Percentiles rank a stretch among this genome's conserved stretches.
Conservation (phyloP, 1,140 invertebrate genomes). For the Ceratosolen fusciceps region DNA sequence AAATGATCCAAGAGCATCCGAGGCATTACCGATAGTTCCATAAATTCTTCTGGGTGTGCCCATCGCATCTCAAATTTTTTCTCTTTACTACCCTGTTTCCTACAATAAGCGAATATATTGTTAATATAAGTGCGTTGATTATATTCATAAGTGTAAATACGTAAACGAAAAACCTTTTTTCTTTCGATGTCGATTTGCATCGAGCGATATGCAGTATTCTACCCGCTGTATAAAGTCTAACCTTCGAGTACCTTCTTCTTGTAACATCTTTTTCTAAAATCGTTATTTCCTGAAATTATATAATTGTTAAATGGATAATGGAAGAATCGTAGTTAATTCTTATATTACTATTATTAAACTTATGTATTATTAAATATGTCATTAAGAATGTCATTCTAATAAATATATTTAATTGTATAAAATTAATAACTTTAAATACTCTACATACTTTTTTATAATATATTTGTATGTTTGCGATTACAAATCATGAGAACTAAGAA, state of each 20-base stretch:
- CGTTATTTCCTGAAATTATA: conserved; percentile 73
- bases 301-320: background rate
- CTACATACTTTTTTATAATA: background rate
- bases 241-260: conserved; percentile 78
- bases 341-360: too few relatives aligned
- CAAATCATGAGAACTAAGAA: background rate
- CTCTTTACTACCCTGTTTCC: conserved; percentile 60
- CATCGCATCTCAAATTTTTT: conserved; percentile 80
- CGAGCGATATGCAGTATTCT: conserved; percentile 81
- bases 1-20: conserved; percentile 83
- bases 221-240: conserved; percentile 79
- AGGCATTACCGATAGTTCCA: conserved; percentile 82
- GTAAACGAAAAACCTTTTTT: conserved; percentile 52
- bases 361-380: background rate
- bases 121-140: conserved; percentile 10
- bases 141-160: conserved; percentile 27
- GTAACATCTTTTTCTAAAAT: conserved; percentile 78
- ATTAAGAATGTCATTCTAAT: background rate
- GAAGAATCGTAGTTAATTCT: too few relatives aligned
- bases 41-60: conserved; percentile 82
- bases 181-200: conserved; percentile 68
- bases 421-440: background rate
- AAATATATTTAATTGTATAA: conserved; percentile 1
- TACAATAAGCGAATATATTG: conserved; percentile 44
- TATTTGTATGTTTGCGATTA: background rate